Conservation (phyloP, 2,888 invertebrate species). For the Deladenus siricidicola region DNA sequence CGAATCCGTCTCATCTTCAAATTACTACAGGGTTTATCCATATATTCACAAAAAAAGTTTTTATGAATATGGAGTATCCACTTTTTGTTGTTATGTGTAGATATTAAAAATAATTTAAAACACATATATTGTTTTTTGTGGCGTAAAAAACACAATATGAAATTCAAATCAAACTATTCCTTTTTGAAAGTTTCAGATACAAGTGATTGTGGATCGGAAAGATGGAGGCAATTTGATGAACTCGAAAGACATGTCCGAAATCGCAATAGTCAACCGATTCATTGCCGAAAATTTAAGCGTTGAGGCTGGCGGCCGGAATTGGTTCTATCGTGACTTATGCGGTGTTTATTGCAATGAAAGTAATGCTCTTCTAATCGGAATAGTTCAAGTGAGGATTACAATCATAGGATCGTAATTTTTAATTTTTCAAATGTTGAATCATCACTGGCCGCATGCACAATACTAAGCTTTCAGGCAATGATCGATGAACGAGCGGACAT, state of each 20-base stretch:
- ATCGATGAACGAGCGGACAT: slow-evolving; percentile 14
- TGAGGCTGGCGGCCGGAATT: slow-evolving; percentile 15
- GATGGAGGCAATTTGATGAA: slow-evolving; percentile 40
- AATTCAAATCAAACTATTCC: not conserved
- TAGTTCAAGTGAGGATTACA: slow-evolving; percentile 34
- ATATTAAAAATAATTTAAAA: not conserved
- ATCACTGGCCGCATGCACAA: not conserved
- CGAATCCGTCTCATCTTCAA: slow-evolving; percentile 43
- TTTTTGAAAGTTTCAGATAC: slow-evolving; percentile 39
- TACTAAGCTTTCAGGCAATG: slow-evolving; percentile 25
- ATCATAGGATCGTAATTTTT: not conserved
- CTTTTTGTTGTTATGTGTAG: not conserved
- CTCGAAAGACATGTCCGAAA: slow-evolving; percentile 31
- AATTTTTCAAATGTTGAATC: not conserved
- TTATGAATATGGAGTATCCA: too few relatives aligned
- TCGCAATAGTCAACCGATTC: slow-evolving; percentile 31
- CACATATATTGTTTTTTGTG: too few relatives aligned
- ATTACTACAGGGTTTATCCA: slow-evolving; percentile 49
- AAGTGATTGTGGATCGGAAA: slow-evolving; percentile 45
- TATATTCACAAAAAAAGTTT: too few relatives aligned
- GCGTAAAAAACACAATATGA: not conserved
- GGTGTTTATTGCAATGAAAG: slow-evolving; percentile 50
- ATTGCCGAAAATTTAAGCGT: slow-evolving; percentile 28
- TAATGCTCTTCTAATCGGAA: slow-evolving; percentile 43
- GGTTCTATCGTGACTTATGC: slow-evolving; percentile 40